Evolutionary conservation across 2,797 vertebrate genomes (phyloP).

Genomic region (Enteromius anoplus): DNA sequence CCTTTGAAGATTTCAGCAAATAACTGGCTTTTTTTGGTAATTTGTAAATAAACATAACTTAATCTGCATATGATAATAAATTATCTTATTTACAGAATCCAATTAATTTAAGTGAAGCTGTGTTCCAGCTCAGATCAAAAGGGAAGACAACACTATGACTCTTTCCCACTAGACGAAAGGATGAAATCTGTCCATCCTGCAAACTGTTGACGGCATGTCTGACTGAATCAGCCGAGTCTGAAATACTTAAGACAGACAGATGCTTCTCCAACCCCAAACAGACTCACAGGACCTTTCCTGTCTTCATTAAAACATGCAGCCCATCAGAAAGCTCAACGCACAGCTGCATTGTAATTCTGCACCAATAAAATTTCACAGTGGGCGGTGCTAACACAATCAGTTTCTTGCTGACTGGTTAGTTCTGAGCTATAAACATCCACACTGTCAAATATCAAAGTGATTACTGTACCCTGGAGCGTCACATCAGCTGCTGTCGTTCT

Average conservation of each 20-base stretch:
- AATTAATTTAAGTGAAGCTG: slow-evolving; percentile 48
- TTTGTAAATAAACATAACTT: not conserved
- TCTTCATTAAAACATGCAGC: not conserved
- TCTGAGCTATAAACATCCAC: not conserved
- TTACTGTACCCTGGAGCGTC: not conserved
- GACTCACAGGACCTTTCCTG: not conserved
- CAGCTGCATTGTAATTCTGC: not conserved
- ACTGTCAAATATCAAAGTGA: not conserved
- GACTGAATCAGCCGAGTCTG: slow-evolving; percentile 59
- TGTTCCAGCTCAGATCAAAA: slow-evolving; percentile 39
- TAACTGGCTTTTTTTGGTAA: no score
- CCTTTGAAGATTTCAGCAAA: no score
- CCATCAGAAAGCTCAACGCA: not conserved
- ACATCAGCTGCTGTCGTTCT: not conserved
- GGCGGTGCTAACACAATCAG: not conserved
- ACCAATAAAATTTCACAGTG: not conserved
- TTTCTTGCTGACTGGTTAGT: not conserved
- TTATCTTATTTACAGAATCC: slow-evolving; percentile 43
- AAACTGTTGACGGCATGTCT: slow-evolving; percentile 69
- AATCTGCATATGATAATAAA: not conserved
- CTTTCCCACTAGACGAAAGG: slow-evolving; percentile 65
- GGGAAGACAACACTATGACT: slow-evolving; percentile 48
- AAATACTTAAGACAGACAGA: slow-evolving; percentile 62
- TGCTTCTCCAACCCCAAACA: slow-evolving; percentile 53
- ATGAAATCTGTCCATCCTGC: slow-evolving; percentile 61